These are phyloP conservation scores for Pelodiscus sinensis DNA, from an alignment of 2,113 vertebrate species.

Conservation along the genomic window DNA sequence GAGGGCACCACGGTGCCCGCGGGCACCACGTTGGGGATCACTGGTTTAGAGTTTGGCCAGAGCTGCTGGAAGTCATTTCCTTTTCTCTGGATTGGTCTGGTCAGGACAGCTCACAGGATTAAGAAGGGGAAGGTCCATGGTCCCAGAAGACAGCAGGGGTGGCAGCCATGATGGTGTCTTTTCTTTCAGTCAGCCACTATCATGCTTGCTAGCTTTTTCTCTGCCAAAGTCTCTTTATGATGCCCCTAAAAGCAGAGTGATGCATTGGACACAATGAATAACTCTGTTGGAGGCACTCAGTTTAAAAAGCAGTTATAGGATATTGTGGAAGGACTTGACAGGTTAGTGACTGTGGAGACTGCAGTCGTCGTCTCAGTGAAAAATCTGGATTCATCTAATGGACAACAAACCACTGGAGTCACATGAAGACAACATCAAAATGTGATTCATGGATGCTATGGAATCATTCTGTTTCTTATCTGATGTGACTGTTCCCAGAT, in stretches of 20 bases:
- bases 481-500: not conserved
- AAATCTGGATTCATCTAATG: not conserved
- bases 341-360: not conserved
- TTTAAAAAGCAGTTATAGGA: not conserved
- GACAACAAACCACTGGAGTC: not conserved
- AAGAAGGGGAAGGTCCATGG: not conserved
- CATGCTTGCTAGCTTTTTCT: not conserved
- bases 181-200: not conserved
- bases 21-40: too few species aligned
- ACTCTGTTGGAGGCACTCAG: not conserved
- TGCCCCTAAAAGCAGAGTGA: not conserved
- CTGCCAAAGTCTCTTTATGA: not conserved
- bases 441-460: not conserved
- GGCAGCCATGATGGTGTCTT: not conserved
- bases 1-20: too few species aligned
- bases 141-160: not conserved
- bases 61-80: not conserved
- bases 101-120: not conserved
- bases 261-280: not conserved
- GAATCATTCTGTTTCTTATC: not conserved
- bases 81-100: not conserved
- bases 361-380: not conserved
- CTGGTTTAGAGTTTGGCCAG: not conserved
- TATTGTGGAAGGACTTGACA: not conserved
- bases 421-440: not conserved